Base-by-base conservation (phyloP, 2,797 vertebrate genomes). In the Atherinosoma microstoma region DNA sequence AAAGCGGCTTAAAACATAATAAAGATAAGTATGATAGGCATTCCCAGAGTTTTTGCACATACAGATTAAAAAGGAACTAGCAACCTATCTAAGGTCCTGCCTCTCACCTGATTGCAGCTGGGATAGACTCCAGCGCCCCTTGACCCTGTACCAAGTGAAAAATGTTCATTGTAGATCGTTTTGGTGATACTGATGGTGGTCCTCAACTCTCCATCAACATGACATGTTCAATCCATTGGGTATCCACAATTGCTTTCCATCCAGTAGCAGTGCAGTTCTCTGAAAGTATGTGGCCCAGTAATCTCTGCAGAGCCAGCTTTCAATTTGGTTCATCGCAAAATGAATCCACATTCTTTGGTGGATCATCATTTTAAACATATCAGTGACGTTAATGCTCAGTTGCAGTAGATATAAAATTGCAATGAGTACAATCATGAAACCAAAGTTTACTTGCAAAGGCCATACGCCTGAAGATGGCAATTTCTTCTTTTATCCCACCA, bases 401-500 rank as follows among this genome's bases (percentile, higher is more conserved):
- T 22, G 20, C n/a, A n/a, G 20, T 20, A 49, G 2, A 24, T 20
- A 47, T 38, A 15, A 2, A 38, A 15, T 38, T 47, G 18, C 42
- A 6, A 6, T 20, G 16, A 20, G 1, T 7, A 38, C 9, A 12
- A 59, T 47, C 1, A 53, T 30, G 13, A 60, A 40, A 12, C 18
- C 2, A 0, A 38, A 24, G 34, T 2, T 2, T 18, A 11, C 40
- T 45, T 45, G 27, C 12, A 61, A 20, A 63, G 54, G 42, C 66
- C 38, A 45, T 22, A 36, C 49, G 49, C 7, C 30, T 40, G 10
- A 9, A 30, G 24, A 73, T 51, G 36, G 56, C 73, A 74, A 58
- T 68, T 82, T 64, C 67, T 42, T 36, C 35, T 36, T 36, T 36
- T 9, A 36, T 36, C 35, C 9, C 35, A 10, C 35, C 30, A 32